phyloP scores from a whole-genome alignment of 2,797 vertebrate genomes.

The Enteromius paludinosus region DNA sequence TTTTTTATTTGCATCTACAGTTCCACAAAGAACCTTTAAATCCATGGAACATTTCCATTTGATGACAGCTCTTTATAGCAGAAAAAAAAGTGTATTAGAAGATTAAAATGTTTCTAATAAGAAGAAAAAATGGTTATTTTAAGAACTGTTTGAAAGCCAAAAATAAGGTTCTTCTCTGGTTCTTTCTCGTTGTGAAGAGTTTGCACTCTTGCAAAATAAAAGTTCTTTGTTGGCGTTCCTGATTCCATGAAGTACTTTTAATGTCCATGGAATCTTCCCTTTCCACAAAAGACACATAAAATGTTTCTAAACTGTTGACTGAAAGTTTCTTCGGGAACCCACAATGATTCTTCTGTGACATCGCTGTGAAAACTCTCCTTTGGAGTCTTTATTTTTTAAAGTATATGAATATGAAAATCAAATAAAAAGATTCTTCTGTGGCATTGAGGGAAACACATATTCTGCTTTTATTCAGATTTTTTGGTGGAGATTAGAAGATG shows the following conservation, averaged over 20 bases:
- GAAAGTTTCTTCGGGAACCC: not conserved
- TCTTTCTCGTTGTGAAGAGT: not conserved
- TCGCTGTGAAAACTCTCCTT: not conserved
- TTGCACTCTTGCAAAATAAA: not conserved
- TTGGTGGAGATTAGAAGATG: not conserved
- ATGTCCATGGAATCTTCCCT: not conserved
- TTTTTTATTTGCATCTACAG: too few relatives aligned
- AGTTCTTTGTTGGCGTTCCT: not conserved
- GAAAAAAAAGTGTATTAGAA: too few relatives aligned
- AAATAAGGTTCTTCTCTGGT: not conserved
- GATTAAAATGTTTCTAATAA: too few relatives aligned
- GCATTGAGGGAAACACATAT: not conserved
- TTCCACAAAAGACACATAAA: not conserved
- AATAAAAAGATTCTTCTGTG: not conserved
- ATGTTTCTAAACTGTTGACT: not conserved
- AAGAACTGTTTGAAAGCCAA: not conserved
- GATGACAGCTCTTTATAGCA: not conserved
- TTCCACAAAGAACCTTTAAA: not conserved
- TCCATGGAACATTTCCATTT: not conserved
- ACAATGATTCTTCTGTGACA: not conserved
- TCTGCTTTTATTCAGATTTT: not conserved
- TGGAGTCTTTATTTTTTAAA: not conserved
- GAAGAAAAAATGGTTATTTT: not conserved
- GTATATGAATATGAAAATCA: too few relatives aligned
- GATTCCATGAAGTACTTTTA: not conserved